Base-by-base conservation (phyloP, 2,888 invertebrate species). In the Drosophila heteroneura region DNA sequence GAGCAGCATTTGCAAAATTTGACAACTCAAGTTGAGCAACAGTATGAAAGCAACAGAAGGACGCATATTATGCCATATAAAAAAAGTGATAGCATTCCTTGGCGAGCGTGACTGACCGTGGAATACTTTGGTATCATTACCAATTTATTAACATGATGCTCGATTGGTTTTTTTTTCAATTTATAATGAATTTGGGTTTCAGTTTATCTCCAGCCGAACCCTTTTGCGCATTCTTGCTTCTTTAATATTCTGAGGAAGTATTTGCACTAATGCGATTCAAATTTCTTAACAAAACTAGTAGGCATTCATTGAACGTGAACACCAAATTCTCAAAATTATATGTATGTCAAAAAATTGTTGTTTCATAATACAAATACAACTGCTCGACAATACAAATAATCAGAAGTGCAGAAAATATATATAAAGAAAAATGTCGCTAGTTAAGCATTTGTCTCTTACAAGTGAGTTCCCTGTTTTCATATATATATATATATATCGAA, bases 401-500 rank as follows among this genome's bases (percentile, higher is more conserved):
- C 3, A 5, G 16, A n/a, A 44, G 28, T 32, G 30, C 44, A 28
- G 26, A 10, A 16, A 56, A 37, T 7, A n/a, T 2, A 26, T 47
- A n/a, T 16, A 9, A 5, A 41, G 0, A 47, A 61, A 64, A 12
- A 80, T 80, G 76, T 16, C 61, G 60, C 37, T 67, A 1, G 3
- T 65, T 14, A 62, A 62, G 6, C 66, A 66, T 51, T 33, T 68
- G 30, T n/a, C n/a, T 26, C 5, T 59, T n/a, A 44, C 69, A 62
- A 79, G 88, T 82, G 35, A 79, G 90, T 67, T 16, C 0, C 0
- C 0, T 3, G 0, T n/a, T 30, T 0, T 1, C 3, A 33, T 33
- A 10, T 33, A 33, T 33, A 33, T 33, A 33, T 10, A 35, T 14
- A 12, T 35, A 14, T 35, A 10, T n/a, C n/a, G 2, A 22, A 5